Evolutionary conservation across 2,113 vertebrate species (phyloP), one percentile per base, ranked within the genome.

Genomic region (Tachuris rubrigastra): DNA sequence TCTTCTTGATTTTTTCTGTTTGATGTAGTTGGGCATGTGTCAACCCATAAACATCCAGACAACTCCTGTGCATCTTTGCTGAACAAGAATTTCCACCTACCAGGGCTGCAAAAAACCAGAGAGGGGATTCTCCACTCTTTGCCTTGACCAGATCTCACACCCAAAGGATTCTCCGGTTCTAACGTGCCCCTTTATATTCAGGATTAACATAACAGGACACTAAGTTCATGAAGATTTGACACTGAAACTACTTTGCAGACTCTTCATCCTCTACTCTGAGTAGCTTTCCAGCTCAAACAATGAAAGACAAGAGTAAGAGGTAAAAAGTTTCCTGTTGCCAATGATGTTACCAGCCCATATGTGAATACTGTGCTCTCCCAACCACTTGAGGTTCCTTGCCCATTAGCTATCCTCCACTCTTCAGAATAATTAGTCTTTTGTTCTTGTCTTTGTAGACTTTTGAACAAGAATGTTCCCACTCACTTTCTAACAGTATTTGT

Each of bases 301-400:
- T 6, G 23, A 49, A 77, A 74, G 31, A 62, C 13, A 39, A 15
- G 15, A 46, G 23, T 9, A 8, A 90, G 35, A 49, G 62, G 24
- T 17, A 86, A 86, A 62, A 83, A 52, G 20, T 39, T 42, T 75
- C n/a, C n/a, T 67, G n/a, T 47, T 74, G 50, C 20, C 42, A 41
- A 3, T 5, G 52, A 42, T 47, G n/a, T 25, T 46, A 41, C 31
- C 1, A 0, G 18, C 10, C 24, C 16, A 12, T 15, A 35, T 0
- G 2, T 30, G 46, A 69, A 85, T 47, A 18, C 6, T 8, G n/a
- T 27, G 6, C 14, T 82, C 39, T 49, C 35, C 30, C 62, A 73
- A 14, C 14, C 69, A 14, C 31, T 30, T 60, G 58, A 16, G 22
- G 21, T 75, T 91, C 62, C 27, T 71, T 89, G 56, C 13, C 53